phyloP scores from a whole-genome alignment of 2,888 invertebrate genomes.

The Thelaira solivaga region DNA sequence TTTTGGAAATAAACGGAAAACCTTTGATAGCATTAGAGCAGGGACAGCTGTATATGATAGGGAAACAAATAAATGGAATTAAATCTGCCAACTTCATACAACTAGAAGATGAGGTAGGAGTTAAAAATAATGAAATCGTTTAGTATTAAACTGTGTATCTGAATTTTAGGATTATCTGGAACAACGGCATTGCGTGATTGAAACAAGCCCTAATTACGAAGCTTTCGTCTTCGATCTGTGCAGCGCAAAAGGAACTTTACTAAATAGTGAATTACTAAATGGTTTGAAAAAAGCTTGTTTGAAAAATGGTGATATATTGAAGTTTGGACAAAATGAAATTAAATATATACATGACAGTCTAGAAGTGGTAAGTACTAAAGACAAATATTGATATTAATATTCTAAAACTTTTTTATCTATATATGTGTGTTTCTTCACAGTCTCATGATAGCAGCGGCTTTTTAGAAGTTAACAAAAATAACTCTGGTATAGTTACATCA shows the following conservation, averaged over 20 bases:
- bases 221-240: slow-evolving; percentile 63
- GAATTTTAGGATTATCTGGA: slow-evolving; percentile 59
- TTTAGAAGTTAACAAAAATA: slow-evolving; percentile 42
- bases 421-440: not conserved
- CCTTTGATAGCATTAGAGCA: slow-evolving; percentile 13
- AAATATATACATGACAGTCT: slow-evolving; percentile 9
- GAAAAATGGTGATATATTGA: slow-evolving; percentile 43
- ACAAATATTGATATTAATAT: too few relatives aligned
- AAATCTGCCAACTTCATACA: slow-evolving; percentile 2
- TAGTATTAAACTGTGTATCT: not conserved
- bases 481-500: slow-evolving; percentile 21
- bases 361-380: slow-evolving; percentile 16
- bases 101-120: slow-evolving; percentile 21
- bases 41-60: slow-evolving; percentile 48
- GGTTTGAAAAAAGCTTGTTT: slow-evolving; percentile 45
- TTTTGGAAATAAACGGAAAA: slow-evolving; percentile 30
- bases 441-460: slow-evolving; percentile 48
- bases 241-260: slow-evolving; percentile 63
- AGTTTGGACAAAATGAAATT: slow-evolving; percentile 47
- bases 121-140: not conserved
- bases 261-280: slow-evolving; percentile 59
- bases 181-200: slow-evolving; percentile 63
- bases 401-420: not conserved
- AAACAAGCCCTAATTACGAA: slow-evolving; percentile 23
- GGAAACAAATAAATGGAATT: not conserved